Evolutionary conservation across 2,113 vertebrate genomes (phyloP), one percentile per base, ranked within the genome.

Genomic region (Atherinomorus stipes): DNA sequence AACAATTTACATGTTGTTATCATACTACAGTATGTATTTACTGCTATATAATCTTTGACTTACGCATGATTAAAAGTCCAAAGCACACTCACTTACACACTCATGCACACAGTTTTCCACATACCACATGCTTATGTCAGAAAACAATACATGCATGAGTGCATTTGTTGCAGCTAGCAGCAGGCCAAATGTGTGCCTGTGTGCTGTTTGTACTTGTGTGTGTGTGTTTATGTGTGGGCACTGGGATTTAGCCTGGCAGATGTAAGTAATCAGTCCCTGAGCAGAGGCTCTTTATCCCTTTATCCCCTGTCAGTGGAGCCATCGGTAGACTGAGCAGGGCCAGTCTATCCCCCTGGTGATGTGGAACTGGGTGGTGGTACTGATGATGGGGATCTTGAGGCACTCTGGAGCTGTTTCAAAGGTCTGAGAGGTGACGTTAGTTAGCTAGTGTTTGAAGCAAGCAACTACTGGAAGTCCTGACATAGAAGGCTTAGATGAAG

Each of bases 281-380:
- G 88, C 88, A 93, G 91, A 91, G 93, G 81, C 92, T 93, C 93
- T 96, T 96, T 96, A 97, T 96, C 95, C 95, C 89, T 96, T 96
- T 95, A 96, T 96, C 94, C 93, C 92, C 93, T 94, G 94, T 95
- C 91, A 91, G 89, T 93, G 85, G 85, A 94, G 93, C 93, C 92
- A 90, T 91, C 90, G 91, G 91, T 91, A 85, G 88, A 92, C 88
- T 76, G 87, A 87, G 87, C 74, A 69, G 84, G 64, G 64, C 91
- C 73, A 54, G 84, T 85, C 71, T 64, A 66, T 82, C 50, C 80
- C 67, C 80, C 71, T 89, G 84, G 83, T 88, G 90, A 76, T 82
- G 66, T 64, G 61, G 74, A 61, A 57, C 64, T 76, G 76, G 88
- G 84, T 85, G 86, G 81, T 84, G 89, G 75, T 88, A 89, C 77